Evolutionary conservation across 2,888 invertebrate species (phyloP).

Genomic region (Dysmachus trigonus): DNA sequence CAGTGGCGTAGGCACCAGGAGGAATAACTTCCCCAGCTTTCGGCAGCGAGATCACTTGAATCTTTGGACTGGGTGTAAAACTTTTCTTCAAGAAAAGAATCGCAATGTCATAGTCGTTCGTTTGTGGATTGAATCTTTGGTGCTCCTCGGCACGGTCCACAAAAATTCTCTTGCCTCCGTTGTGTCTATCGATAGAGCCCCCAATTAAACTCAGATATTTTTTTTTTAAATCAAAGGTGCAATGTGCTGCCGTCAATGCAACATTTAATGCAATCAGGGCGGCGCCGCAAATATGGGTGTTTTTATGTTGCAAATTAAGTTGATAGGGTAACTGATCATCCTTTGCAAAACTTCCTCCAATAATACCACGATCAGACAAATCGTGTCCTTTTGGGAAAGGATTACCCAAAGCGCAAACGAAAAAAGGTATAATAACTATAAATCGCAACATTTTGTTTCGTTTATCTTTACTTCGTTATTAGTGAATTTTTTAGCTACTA

Average conservation of each 20-base stretch:
- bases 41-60: not conserved
- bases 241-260: not conserved
- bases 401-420: not conserved
- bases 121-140: not conserved
- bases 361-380: not conserved
- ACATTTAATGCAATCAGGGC: not conserved
- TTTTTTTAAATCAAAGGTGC: not conserved
- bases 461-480: not conserved
- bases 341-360: not conserved
- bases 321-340: not conserved
- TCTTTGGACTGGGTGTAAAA: not conserved
- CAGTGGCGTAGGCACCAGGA: not conserved
- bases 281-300: not conserved
- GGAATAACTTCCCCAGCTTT: not conserved
- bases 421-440: not conserved
- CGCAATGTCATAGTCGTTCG: not conserved
- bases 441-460: not conserved
- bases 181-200: not conserved
- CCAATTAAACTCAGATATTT: not conserved
- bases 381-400: not conserved
- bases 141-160: not conserved
- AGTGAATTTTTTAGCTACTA: not conserved
- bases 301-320: not conserved
- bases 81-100: not conserved
- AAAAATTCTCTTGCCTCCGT: not conserved